phyloP scores from a whole-genome alignment of 1,140 invertebrate species.

The Drosophila mayri region DNA sequence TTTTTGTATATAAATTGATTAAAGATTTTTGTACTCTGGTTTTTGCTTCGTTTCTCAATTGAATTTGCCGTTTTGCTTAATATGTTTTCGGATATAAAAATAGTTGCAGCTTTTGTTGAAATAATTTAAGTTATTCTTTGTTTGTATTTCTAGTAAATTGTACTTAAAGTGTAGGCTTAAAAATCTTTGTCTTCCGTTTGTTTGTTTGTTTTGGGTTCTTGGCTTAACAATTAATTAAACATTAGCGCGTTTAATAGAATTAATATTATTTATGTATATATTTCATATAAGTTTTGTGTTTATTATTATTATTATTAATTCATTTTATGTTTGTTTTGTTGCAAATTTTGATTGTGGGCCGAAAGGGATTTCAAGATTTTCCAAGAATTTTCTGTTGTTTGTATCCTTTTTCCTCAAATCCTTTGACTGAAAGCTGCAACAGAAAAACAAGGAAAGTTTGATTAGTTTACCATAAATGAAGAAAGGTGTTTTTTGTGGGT shows the following conservation, averaged over 20 bases:
- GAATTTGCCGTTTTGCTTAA: constrained; percentile 51
- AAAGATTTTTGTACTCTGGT: constrained; percentile 71
- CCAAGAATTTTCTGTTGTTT: constrained; percentile 34
- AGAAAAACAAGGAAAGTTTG: neutral
- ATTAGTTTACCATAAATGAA: constrained; percentile 33
- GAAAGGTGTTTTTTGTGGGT: neutral
- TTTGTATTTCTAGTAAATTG: constrained; percentile 40
- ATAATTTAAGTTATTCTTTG: constrained; percentile 36
- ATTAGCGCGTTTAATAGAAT: constrained; percentile 59
- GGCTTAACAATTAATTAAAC: constrained; percentile 81
- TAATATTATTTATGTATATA: constrained; percentile 33
- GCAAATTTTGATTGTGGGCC: constrained; percentile 71
- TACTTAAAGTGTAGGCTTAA: constrained; percentile 69
- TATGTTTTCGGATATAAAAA: constrained; percentile 47
- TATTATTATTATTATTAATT: constrained; percentile 31
- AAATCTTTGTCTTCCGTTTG: constrained; percentile 84
- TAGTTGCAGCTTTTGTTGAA: constrained; percentile 43
- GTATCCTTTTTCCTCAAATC: constrained; percentile 62
- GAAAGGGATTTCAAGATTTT: constrained; percentile 44
- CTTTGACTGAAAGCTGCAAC: constrained; percentile 71
- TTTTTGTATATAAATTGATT: constrained; percentile 47
- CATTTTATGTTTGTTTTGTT: constrained; percentile 36
- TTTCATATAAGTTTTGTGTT: constrained; percentile 47
- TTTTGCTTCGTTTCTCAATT: constrained; percentile 64
- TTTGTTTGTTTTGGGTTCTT: constrained; percentile 78